Base-by-base conservation (phyloP, 2,888 invertebrate genomes). In the Apodemia mormo region DNA sequence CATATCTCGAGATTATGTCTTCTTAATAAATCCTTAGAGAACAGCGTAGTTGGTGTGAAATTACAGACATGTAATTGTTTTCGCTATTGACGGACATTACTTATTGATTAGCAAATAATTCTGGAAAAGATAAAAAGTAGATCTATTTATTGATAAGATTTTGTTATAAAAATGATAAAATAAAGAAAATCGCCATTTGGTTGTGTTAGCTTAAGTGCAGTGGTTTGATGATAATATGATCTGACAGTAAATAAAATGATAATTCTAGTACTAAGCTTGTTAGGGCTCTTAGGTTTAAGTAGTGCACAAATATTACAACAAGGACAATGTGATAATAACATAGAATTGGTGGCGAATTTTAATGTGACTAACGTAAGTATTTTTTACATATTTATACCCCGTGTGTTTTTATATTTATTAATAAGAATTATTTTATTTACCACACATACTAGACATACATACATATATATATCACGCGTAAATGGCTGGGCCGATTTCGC, bases 321-420 rank as follows among this genome's bases (percentile, higher is more conserved):
- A 71, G 88, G 88, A 81, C 87, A 84, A 67, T 92, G 92, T 73
- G 72, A 87, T 68, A 68, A 76, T 0, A 75, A 83, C 69, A 74
- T 88, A 54, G 3, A 61, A 0, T 67, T 87, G 65, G 65, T 70
- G 14, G 5, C 45, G 3, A 69, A 85, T 70, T 88, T 91, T 72
- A 58, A 82, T 2, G 56, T 81, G 0, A 73, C 79, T 1, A 10
- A 70, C 65, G 90, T 89, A 83, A 86, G 85, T n/a, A 9, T 22
- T 65, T 67, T 66, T 68, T 66, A 40, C 10, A 14, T 30, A 43
- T 56, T 49, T 43, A 37, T 1, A 29, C 30, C 12, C 1, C n/a
- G n/a, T 49, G 1, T 14, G 9, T 33, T 33, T 33, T 33, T 33
- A 2, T 2, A 2, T 2, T 33, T 33, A 33, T 33, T 2, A 33